A percentile compares a stretch with the other conserved stretches of the same genome.
These are phyloP conservation scores for Thaumatotibia leucotreta DNA, from an alignment of 1,140 invertebrate genomes.

Conservation along the genomic window DNA sequence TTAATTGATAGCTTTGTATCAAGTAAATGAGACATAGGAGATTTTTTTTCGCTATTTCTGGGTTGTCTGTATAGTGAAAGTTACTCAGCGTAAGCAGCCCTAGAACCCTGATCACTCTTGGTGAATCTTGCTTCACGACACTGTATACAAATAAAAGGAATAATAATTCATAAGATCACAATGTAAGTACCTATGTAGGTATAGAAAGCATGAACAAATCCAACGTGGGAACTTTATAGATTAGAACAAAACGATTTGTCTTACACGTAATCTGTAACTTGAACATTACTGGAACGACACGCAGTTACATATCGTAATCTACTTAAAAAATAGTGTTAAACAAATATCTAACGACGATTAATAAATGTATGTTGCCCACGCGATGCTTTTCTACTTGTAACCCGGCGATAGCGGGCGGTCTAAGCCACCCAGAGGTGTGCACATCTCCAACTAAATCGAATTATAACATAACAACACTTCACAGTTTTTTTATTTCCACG, in stretches of 20 bases:
- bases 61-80: too few relatives aligned
- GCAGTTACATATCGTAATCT: conserved; percentile 11
- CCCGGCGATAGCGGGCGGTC: conserved; percentile 59
- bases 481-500: neutral
- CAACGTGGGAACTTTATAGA: neutral
- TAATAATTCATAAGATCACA: too few relatives aligned
- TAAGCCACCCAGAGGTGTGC: conserved; percentile 67
- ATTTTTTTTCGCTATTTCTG: too few relatives aligned
- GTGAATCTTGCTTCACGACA: too few relatives aligned
- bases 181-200: too few relatives aligned
- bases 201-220: neutral
- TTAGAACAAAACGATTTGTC: conserved; percentile 5
- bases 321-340: conserved; percentile 50
- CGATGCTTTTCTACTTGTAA: conserved; percentile 51
- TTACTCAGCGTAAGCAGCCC: too few relatives aligned
- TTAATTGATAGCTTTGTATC: too few relatives aligned
- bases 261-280: conserved; percentile 37
- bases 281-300: neutral
- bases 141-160: too few relatives aligned
- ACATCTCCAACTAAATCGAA: conserved; percentile 61
- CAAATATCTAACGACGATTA: conserved; percentile 51
- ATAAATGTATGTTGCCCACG: conserved; percentile 62
- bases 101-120: too few relatives aligned
- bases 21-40: too few relatives aligned
- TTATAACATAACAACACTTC: conserved; percentile 39